Percentiles rank a stretch among this genome's conserved stretches.
Conservation (phyloP, 2,797 vertebrate species). For the Microtus agrestis region DNA sequence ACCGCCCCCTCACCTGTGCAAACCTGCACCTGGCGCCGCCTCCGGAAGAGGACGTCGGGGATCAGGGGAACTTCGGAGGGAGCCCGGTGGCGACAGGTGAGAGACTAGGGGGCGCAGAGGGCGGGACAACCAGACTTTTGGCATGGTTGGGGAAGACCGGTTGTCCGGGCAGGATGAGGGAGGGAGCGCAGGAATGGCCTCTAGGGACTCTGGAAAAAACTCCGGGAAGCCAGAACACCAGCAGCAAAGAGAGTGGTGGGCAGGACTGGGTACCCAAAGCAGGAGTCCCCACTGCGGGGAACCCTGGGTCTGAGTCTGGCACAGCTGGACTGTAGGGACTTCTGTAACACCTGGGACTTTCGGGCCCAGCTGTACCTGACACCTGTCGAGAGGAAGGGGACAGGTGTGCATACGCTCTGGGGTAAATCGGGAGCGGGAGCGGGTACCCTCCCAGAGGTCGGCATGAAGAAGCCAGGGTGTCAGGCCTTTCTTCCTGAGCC, state of each 20-base stretch:
- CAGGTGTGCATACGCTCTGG: not conserved
- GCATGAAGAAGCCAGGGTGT: not conserved
- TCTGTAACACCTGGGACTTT: not conserved
- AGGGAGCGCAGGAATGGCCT: not conserved
- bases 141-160: not conserved
- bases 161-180: not conserved
- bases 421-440: not conserved
- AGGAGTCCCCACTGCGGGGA: no score
- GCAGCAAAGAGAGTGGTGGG: not conserved
- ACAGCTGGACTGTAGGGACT: not conserved
- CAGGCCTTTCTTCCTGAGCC: not conserved
- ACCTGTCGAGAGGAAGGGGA: not conserved
- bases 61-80: conserved; percentile 41
- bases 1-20: conserved; percentile 79
- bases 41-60: conserved; percentile 74
- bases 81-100: conserved; percentile 55
- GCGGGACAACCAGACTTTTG: not conserved
- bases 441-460: not conserved
- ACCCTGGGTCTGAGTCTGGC: not conserved
- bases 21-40: conserved; percentile 72
- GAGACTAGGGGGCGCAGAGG: conserved; percentile 41
- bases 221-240: not conserved
- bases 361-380: not conserved
- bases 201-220: not conserved
- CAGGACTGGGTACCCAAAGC: not conserved